A percentile compares a stretch with the other conserved stretches of the same genome.
These are phyloP conservation scores for Siniperca chuatsi DNA, from an alignment of 2,113 vertebrate species.

Conservation along the genomic window DNA sequence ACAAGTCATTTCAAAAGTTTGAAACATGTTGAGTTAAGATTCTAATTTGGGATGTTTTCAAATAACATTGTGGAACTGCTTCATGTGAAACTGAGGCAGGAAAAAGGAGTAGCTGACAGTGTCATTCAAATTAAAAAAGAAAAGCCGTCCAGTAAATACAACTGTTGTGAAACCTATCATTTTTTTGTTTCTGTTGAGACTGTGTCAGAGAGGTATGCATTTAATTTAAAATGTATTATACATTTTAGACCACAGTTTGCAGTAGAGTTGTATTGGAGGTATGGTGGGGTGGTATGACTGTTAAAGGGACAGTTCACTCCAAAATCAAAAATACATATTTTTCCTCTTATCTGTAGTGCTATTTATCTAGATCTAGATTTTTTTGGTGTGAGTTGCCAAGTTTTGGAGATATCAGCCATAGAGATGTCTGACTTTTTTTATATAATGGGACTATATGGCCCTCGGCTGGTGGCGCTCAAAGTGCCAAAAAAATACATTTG, in stretches of 20 bases:
- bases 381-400: too few relatives aligned
- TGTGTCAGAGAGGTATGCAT: not conserved
- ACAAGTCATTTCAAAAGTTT: not conserved
- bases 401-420: too few relatives aligned
- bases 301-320: too few relatives aligned
- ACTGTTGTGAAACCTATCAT: not conserved
- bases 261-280: not conserved
- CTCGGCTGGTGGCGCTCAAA: too few relatives aligned
- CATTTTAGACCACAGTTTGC: not conserved
- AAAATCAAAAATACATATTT: too few relatives aligned
- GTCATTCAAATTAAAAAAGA: not conserved
- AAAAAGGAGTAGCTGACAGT: not conserved
- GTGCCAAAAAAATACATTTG: too few relatives aligned
- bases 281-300: not conserved
- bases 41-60: too few relatives aligned
- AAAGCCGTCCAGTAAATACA: not conserved
- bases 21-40: not conserved
- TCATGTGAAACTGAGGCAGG: not conserved
- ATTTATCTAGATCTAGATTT: too few relatives aligned
- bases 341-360: too few relatives aligned
- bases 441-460: too few relatives aligned
- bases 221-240: not conserved
- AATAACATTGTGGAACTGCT: not conserved
- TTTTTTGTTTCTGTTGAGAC: not conserved
- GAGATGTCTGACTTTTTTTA: too few relatives aligned